Conservation (phyloP, 2,113 vertebrate genomes). For the Rhipidura dahli region DNA sequence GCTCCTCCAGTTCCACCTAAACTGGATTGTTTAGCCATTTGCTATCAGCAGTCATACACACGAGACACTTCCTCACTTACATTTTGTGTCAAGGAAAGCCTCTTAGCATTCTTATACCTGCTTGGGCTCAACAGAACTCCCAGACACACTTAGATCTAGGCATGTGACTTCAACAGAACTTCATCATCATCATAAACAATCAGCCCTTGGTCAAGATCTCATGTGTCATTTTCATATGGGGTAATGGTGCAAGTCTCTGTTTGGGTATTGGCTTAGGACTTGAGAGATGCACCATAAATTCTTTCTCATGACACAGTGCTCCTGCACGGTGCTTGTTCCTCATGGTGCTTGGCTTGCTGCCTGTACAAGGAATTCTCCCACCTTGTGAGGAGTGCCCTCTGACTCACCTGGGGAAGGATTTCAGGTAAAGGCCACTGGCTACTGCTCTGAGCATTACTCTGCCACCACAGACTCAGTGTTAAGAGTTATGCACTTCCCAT, state of each 20-base stretch:
- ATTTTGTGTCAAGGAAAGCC: not conserved
- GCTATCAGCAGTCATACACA: not conserved
- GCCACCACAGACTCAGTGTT: not conserved
- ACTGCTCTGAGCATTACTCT: not conserved
- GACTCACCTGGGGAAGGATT: not conserved
- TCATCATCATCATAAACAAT: not conserved
- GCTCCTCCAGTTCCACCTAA: not conserved
- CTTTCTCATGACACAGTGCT: not conserved
- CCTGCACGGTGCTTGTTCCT: not conserved
- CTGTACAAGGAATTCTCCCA: not conserved
- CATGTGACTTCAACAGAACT: not conserved
- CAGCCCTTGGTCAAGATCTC: not conserved
- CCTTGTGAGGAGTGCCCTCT: rapidly evolving
- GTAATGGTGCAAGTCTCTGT: not conserved
- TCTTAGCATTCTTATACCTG: not conserved
- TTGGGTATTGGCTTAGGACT: not conserved
- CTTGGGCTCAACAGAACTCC: not conserved
- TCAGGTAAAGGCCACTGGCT: not conserved
- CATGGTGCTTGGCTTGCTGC: not conserved
- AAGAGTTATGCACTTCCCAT: not conserved
- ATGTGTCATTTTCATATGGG: rapidly evolving
- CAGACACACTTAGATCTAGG: not conserved
- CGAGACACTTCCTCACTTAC: not conserved
- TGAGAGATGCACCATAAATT: not conserved
- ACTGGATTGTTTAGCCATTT: not conserved